Conservation (phyloP, 1,140 invertebrate species). For the Drosophila lacertosa region DNA sequence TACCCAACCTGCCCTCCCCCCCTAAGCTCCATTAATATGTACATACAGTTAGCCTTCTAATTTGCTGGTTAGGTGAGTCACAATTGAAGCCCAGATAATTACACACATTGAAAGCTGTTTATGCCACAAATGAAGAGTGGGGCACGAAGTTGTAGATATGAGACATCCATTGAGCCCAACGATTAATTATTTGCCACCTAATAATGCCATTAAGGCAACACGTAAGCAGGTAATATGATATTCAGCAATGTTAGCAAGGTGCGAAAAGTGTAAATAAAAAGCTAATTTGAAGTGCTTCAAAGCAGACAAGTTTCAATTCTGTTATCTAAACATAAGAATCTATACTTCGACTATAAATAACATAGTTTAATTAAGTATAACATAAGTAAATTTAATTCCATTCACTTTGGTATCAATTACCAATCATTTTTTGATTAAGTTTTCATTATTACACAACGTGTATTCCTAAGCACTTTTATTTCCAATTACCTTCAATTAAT, state of each 20-base stretch:
- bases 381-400: too few species aligned
- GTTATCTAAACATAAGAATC: neutral
- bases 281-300: too few species aligned
- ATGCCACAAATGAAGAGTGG: neutral
- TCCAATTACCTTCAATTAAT: conserved; percentile 6
- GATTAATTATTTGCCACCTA: conserved; percentile 11
- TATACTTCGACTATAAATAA: too few species aligned
- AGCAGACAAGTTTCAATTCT: too few species aligned
- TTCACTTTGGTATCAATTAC: too few species aligned
- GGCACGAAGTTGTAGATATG: neutral
- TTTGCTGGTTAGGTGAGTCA: conserved; percentile 43
- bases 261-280: too few species aligned
- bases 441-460: too few species aligned
- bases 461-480: too few species aligned
- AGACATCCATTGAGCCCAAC: neutral
- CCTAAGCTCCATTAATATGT: conserved; percentile 26
- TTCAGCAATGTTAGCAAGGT: neutral
- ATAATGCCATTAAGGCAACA: neutral
- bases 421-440: too few species aligned
- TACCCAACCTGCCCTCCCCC: neutral
- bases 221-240: neutral
- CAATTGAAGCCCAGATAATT: conserved; percentile 38
- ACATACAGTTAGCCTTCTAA: conserved; percentile 45
- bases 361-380: neutral
- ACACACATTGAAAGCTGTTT: too few species aligned